Evolutionary conservation across 1,140 invertebrate genomes (phyloP), one percentile per base, ranked within the genome.

Genomic region (Cyclina sinensis): DNA sequence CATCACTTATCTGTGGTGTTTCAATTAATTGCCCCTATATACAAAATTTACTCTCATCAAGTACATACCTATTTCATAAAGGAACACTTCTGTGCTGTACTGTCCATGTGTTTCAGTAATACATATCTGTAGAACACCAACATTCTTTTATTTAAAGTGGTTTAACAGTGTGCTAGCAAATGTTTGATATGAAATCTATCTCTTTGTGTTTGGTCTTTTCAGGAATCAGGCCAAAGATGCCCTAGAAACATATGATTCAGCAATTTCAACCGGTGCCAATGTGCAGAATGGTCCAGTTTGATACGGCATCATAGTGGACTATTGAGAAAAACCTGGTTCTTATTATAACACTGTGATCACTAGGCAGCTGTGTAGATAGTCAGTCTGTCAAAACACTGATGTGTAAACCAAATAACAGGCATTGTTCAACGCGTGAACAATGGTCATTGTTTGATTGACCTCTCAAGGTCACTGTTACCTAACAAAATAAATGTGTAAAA

Each of bases 171-270:
- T n/a, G n/a, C n/a, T n/a, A n/a, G n/a, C n/a, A n/a, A n/a, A n/a
- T n/a, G n/a, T n/a, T n/a, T n/a, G n/a, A n/a, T n/a, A n/a, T n/a
- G n/a, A n/a, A n/a, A n/a, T n/a, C n/a, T n/a, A n/a, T n/a, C n/a
- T n/a, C n/a, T n/a, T n/a, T n/a, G n/a, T 84, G 9, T 70, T n/a
- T 57, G 51, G 74, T 18, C 54, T n/a, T 78, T 90, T 39, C 86
- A 90, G 90, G 70, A 68, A 30, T 82, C 90, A 86, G 83, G 90
- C 86, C 14, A 90, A 85, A 76, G 90, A 90, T 80, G 90, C 86
- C 11, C 54, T 90, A 43, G 90, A 90, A 48, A 43, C 74, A 24
- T 90, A 78, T 70, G 89, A 90, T 39, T 76, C 82, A 84, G 86
- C 86, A 39, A 81, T 68, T 37, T 32, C 48, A 57, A 24, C 83